Percentiles rank a stretch among this genome's conserved stretches.
These are phyloP conservation scores for Pangasius macronema DNA, from an alignment of 2,797 vertebrate species.

Conservation along the genomic window DNA sequence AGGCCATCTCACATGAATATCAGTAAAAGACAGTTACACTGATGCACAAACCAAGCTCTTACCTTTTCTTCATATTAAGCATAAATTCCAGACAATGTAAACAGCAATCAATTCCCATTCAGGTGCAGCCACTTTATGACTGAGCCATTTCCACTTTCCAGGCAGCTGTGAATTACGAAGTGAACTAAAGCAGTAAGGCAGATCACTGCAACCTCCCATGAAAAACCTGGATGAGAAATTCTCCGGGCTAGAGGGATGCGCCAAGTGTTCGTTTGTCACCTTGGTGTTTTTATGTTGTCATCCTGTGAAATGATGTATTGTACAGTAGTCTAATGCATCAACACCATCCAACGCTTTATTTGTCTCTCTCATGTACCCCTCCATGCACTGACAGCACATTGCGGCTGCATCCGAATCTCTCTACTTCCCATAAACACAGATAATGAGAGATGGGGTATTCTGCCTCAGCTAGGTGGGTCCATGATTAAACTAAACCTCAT, in stretches of 20 bases:
- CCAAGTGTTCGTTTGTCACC: conserved; percentile 9
- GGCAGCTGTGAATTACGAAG: conserved; percentile 13
- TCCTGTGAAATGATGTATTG: conserved; percentile 25
- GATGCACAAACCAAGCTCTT: background rate
- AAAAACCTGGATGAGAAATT: conserved; percentile 15
- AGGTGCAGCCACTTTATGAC: conserved; percentile 9
- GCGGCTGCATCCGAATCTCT: conserved; percentile 56
- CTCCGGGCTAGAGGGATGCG: background rate
- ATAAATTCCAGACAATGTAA: background rate
- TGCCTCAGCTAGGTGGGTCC: conserved; percentile 21
- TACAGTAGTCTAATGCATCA: conserved; percentile 14
- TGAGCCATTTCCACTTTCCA: conserved; percentile 8
- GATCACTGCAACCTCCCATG: background rate
- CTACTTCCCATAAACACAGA: conserved; percentile 44
- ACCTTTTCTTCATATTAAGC: background rate
- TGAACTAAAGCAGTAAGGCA: conserved; percentile 4
- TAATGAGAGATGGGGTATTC: conserved; percentile 50
- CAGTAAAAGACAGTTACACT: background rate
- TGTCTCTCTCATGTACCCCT: conserved; percentile 45
- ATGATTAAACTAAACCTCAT: conserved; percentile 64
- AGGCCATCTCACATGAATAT: background rate
- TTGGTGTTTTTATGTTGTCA: conserved; percentile 42
- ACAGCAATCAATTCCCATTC: background rate
- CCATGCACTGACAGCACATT: conserved; percentile 56
- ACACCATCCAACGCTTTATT: conserved; percentile 8